Base-by-base conservation (phyloP, 1,140 invertebrate genomes). In the Drosophila subpulchrella region DNA sequence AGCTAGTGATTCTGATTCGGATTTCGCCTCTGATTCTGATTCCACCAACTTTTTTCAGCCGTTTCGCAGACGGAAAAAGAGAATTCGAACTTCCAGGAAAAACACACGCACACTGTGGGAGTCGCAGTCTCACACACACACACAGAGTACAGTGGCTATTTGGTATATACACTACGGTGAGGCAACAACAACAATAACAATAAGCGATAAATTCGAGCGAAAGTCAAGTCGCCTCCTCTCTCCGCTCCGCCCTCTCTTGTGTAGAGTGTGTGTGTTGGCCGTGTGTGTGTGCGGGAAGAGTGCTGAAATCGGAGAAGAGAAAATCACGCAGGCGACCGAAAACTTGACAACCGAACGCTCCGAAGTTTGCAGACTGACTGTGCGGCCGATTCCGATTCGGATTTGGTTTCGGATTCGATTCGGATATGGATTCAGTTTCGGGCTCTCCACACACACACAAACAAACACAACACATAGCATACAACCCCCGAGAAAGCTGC, bases 281-380 rank as follows among this genome's bases (percentile, higher is more conserved):
- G 83, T 67, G 83, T 66, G 80, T 78, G 75, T 78, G 59, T 62
- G 75, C 57, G 75, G 79, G 88, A 90, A 90, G 78, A 81, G 79
- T 78, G 70, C 71, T 90, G 61, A 67, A 90, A 82, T 71, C 77
- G 75, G 66, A 72, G 59, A 78, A 83, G 81, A 79, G 78, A 73
- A 73, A 80, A 81, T 8, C 38, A 27, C 85, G 79, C 85, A 61
- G 70, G 50, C 60, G 65, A 67, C 61, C 61, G 65, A 48, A 65
- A 70, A 71, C 44, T 50, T 77, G 73, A 83, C 81, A 77, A 91
- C 90, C 86, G 90, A 60, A 76, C 86, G 90, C 81, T 83, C 65
- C 81, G 75, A 91, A 91, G 77, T 84, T 88, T 81, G 70, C 83
- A 83, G 68, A 71, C 46, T 72, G 65, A 82, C 78, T 90, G 90